Percentiles rank a stretch among this genome's conserved stretches.
Conservation (phyloP, 2,888 invertebrate genomes). For the Amphiduros pacificus region DNA sequence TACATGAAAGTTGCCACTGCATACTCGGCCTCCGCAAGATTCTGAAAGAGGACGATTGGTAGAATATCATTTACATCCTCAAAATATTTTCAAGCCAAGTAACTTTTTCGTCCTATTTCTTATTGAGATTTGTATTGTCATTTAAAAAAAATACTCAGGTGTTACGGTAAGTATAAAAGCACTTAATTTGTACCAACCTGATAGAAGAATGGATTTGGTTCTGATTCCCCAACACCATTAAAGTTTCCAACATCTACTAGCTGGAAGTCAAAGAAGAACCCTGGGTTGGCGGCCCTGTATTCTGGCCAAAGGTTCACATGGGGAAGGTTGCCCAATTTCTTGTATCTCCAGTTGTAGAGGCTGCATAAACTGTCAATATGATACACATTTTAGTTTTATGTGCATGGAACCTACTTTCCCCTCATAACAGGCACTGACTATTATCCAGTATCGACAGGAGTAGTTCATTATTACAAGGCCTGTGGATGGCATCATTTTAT, state of each 20-base stretch:
- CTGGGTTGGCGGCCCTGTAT: slow-evolving; percentile 88
- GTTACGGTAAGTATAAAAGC: too few relatives aligned
- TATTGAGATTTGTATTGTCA: too few relatives aligned
- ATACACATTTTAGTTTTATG: too few relatives aligned
- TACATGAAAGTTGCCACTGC: slow-evolving; percentile 97
- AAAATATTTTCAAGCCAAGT: not conserved
- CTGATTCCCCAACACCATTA: slow-evolving; percentile 94
- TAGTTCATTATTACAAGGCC: too few relatives aligned
- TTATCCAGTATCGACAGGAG: too few relatives aligned
- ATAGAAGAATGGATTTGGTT: slow-evolving; percentile 98
- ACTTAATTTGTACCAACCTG: slow-evolving; percentile 69
- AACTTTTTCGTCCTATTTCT: too few relatives aligned
- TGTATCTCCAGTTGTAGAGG: slow-evolving; percentile 95
- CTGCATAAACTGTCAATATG: slow-evolving; percentile 75
- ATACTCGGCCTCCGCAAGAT: slow-evolving; percentile 76
- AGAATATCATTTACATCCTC: not conserved
- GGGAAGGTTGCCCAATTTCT: slow-evolving; percentile 87
- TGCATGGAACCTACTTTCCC: too few relatives aligned
- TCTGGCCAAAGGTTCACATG: slow-evolving; percentile 85
- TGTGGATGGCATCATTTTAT: too few relatives aligned
- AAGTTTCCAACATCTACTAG: slow-evolving; percentile 95
- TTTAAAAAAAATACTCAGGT: too few relatives aligned
- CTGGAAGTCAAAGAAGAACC: slow-evolving; percentile 91
- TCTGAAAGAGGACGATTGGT: slow-evolving; percentile 52
- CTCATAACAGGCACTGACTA: too few relatives aligned